These are phyloP conservation scores for Zosterops japonicus DNA, from an alignment of 2,113 vertebrate species.

Conservation along the genomic window DNA sequence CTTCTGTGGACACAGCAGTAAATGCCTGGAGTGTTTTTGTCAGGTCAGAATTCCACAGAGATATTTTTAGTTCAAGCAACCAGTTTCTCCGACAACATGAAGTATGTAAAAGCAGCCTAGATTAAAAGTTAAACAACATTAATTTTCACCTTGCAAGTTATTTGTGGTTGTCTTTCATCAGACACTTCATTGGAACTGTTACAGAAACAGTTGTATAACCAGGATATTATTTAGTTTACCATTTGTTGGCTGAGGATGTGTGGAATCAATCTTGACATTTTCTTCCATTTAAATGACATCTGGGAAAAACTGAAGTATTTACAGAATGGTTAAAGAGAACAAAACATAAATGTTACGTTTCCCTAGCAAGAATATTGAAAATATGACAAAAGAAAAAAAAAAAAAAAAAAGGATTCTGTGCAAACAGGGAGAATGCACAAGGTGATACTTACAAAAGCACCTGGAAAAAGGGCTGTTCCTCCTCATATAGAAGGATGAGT, in stretches of 20 bases:
- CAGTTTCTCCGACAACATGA: neutral
- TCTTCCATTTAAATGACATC: neutral
- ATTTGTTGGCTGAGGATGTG: neutral
- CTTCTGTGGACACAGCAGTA: neutral
- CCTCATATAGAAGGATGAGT: fast-evolving
- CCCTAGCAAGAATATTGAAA: neutral
- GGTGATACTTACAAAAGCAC: fast-evolving
- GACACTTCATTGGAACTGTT: neutral
- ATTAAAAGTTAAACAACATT: neutral
- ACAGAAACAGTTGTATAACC: neutral
- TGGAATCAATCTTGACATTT: neutral
- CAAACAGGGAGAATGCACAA: neutral
- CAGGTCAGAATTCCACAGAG: slow-evolving; percentile 2
- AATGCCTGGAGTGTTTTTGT: slow-evolving; percentile 4
- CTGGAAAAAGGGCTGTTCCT: neutral
- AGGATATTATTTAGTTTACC: neutral
- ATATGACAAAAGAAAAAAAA: neutral
- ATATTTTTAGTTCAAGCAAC: slow-evolving; percentile 12
- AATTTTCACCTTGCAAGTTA: neutral
- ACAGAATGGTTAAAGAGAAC: neutral
- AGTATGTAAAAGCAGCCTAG: neutral
- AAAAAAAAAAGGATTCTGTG: neutral
- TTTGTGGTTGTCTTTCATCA: neutral
- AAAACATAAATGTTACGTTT: neutral
- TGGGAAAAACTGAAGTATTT: neutral